Evolutionary conservation across 2,888 invertebrate species (phyloP).

Genomic region (Drosophila kanekoi): DNA sequence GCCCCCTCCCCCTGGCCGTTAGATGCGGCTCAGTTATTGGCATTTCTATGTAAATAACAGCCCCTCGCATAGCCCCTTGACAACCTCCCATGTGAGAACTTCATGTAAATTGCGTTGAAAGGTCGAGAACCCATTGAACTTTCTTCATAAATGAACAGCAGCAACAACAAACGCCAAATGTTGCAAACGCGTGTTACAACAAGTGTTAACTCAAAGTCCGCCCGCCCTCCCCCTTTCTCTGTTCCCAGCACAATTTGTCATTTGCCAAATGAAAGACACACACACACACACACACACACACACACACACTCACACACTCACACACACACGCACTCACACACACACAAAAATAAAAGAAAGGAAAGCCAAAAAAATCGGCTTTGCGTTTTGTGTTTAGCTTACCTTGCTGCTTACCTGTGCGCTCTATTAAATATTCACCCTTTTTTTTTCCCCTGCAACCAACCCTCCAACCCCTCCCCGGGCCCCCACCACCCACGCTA

Average conservation of each 20-base stretch:
- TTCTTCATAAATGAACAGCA: constrained; percentile 33
- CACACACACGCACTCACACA: no score
- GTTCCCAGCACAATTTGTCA: constrained; percentile 67
- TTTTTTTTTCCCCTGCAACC: constrained; percentile 39
- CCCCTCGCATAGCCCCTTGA: not conserved
- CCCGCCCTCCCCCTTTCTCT: not conserved
- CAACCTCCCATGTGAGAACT: constrained; percentile 60
- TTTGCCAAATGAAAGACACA: constrained; percentile 63
- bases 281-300: no score
- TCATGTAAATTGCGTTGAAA: constrained; percentile 71
- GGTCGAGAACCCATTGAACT: constrained; percentile 55
- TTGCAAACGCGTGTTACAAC: constrained; percentile 63
- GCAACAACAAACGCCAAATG: constrained; percentile 10
- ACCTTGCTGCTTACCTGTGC: constrained; percentile 43
- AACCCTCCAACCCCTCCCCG: constrained; percentile 1
- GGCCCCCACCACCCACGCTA: not conserved
- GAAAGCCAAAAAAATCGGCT: constrained; percentile 17
- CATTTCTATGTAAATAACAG: no score
- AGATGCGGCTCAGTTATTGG: not conserved
- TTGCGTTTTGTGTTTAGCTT: constrained; percentile 15
- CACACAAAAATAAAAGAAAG: not conserved
- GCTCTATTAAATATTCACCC: constrained; percentile 76
- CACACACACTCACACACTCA: no score
- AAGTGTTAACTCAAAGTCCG: constrained; percentile 66
- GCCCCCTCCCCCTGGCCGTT: not conserved